Conservation (phyloP, 2,797 vertebrate species). For the Neoniphon sammara region DNA sequence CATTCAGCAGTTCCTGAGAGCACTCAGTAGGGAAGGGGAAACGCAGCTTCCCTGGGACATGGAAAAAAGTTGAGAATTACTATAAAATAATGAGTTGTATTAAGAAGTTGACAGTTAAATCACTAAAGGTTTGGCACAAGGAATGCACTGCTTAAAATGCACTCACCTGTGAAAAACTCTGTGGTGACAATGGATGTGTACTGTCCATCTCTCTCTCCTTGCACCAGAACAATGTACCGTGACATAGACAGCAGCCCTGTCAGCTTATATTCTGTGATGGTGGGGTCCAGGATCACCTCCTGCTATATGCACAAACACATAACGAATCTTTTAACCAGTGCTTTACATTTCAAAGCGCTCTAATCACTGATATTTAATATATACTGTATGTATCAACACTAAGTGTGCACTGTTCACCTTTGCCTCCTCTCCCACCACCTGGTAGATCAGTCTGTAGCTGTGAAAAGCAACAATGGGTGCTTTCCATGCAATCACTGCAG, state of each 20-base stretch:
- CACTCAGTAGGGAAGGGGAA: constrained; percentile 89
- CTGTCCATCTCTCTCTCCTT: constrained; percentile 80
- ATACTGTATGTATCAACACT: not conserved
- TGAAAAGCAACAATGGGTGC: constrained; percentile 77
- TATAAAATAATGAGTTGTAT: not conserved
- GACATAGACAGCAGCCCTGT: constrained; percentile 83
- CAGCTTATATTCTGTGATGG: constrained; percentile 81
- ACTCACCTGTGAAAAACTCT: constrained; percentile 88
- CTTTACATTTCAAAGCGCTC: not conserved
- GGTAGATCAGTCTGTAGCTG: constrained; percentile 87
- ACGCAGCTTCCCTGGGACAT: constrained; percentile 78
- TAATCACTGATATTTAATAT: not conserved
- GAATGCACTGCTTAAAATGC: not conserved
- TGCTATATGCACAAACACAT: constrained; percentile 61
- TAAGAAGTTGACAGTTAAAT: not conserved
- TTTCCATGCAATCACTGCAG: constrained; percentile 85
- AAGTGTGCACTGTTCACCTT: constrained; percentile 76
- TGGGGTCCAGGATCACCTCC: constrained; percentile 84
- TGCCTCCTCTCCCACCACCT: constrained; percentile 78
- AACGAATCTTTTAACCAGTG: not conserved
- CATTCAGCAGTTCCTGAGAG: constrained; percentile 89
- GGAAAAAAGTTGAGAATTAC: not conserved
- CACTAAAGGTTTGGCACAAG: not conserved
- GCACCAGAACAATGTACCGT: constrained; percentile 84
- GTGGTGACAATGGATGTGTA: constrained; percentile 81